These are phyloP conservation scores for Electrophaes corylata DNA, from an alignment of 2,888 invertebrate species.

Conservation along the genomic window DNA sequence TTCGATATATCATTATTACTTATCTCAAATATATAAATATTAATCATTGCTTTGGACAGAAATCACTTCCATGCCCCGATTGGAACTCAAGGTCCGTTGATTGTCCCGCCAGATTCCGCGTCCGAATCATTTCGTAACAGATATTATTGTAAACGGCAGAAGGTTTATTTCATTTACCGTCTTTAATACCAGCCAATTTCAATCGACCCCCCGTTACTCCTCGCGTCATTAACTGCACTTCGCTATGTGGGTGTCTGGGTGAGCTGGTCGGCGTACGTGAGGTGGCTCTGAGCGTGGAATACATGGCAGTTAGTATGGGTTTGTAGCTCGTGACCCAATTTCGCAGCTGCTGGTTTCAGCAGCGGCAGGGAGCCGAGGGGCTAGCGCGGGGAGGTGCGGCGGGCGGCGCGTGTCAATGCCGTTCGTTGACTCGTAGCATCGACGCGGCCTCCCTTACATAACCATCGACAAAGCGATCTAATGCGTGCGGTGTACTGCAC, in stretches of 20 bases:
- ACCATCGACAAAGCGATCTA: constrained; percentile 79
- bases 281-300: constrained; percentile 57
- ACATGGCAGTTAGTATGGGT: constrained; percentile 22
- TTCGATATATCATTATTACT: no score
- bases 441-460: constrained; percentile 83
- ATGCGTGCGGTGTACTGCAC: constrained; percentile 72
- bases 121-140: constrained; percentile 60
- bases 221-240: constrained; percentile 49
- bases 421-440: constrained; percentile 82
- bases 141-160: constrained; percentile 68
- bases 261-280: constrained; percentile 68
- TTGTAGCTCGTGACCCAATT: constrained; percentile 80
- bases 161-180: constrained; percentile 71
- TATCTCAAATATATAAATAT: no score
- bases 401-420: constrained; percentile 82
- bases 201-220: constrained; percentile 41
- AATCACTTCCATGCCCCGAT: constrained; percentile 24
- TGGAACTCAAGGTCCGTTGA: constrained; percentile 46
- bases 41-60: neutral
- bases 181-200: constrained; percentile 56
- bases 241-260: constrained; percentile 52
- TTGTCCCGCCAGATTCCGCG: constrained; percentile 53
- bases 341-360: constrained; percentile 84
- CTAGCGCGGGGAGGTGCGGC: constrained; percentile 52
- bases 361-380: constrained; percentile 62